These are phyloP conservation scores for Siniperca scherzeri DNA, from an alignment of 2,797 vertebrate species.

Conservation along the genomic window DNA sequence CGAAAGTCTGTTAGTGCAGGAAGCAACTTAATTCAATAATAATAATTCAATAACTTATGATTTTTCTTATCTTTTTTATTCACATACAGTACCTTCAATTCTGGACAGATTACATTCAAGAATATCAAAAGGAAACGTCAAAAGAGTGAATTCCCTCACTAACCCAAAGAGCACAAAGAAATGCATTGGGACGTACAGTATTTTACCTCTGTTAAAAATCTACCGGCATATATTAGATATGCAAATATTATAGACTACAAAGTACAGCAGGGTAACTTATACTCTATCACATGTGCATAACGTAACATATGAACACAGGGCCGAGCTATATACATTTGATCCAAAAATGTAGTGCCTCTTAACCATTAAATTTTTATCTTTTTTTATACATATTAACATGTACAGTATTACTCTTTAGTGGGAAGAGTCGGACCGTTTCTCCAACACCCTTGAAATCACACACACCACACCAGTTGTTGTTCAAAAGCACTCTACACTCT, in stretches of 20 bases:
- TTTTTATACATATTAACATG: slow-evolving; percentile 80
- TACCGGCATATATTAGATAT: slow-evolving; percentile 67
- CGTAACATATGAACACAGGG: slow-evolving; percentile 65
- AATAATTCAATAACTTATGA: neutral
- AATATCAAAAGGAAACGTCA: slow-evolving; percentile 81
- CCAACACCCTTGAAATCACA: slow-evolving; percentile 51
- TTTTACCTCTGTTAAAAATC: slow-evolving; percentile 72
- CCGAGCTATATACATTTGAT: slow-evolving; percentile 78
- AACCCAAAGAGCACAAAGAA: slow-evolving; percentile 63
- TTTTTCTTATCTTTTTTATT: slow-evolving; percentile 71
- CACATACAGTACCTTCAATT: slow-evolving; percentile 75
- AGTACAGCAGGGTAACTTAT: slow-evolving; percentile 59
- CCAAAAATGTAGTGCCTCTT: slow-evolving; percentile 57
- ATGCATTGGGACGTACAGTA: slow-evolving; percentile 68
- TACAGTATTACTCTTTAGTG: slow-evolving; percentile 62
- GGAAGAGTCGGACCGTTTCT: slow-evolving; percentile 54
- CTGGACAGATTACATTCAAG: slow-evolving; percentile 78
- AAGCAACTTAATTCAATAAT: neutral
- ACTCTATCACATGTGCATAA: slow-evolving; percentile 72
- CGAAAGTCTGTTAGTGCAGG: neutral
- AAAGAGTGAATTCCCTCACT: slow-evolving; percentile 58
- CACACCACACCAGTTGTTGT: slow-evolving; percentile 50
- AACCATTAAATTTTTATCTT: slow-evolving; percentile 30
- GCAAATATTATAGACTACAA: slow-evolving; percentile 77
- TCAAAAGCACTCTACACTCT: slow-evolving; percentile 77